phyloP scores from a whole-genome alignment of 53 echinoderm and acorn worm species.

The Antedon mediterranea region DNA sequence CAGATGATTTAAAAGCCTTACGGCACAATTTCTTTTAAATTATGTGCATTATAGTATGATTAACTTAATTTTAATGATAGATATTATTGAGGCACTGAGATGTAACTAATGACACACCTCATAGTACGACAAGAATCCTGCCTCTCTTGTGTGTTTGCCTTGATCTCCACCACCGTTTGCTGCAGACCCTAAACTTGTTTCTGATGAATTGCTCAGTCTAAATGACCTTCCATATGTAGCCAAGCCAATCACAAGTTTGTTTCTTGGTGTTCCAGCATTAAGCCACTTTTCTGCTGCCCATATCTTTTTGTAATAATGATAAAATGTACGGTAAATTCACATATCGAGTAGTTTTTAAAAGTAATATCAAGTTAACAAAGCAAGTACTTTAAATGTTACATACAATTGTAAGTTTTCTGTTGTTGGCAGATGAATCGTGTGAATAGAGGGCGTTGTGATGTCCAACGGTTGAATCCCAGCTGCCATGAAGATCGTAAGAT shows the following conservation, averaged over 20 bases:
- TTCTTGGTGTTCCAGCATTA: conserved; percentile 11
- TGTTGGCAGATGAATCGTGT: background rate
- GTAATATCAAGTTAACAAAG: background rate
- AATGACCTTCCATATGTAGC: conserved; percentile 29
- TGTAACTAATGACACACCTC: conserved; percentile 14
- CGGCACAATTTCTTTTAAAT: no score
- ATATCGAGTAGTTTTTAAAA: background rate
- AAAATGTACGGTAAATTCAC: background rate
- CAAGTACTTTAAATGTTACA: no score
- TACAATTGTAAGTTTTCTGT: conserved; percentile 15
- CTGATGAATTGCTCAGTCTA: conserved; percentile 2
- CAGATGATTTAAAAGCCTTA: no score
- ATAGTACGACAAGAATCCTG: conserved; percentile 28
- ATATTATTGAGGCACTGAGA: background rate
- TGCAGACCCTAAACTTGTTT: conserved; percentile 19
- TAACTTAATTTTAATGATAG: no score
- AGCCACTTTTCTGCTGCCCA: conserved; percentile 36
- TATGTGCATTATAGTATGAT: no score
- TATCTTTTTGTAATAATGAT: conserved; percentile 7
- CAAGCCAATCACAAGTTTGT: conserved; percentile 30
- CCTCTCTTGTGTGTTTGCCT: conserved; percentile 16
- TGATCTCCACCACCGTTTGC: conserved; percentile 10
- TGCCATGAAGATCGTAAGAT: conserved; percentile 23
- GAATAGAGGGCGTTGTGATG: conserved; percentile 25
- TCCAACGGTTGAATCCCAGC: conserved; percentile 19